Percentiles rank a stretch among this genome's conserved stretches.
These are phyloP conservation scores for Pelochelys cantorii DNA, from an alignment of 2,797 vertebrate species.

Conservation along the genomic window DNA sequence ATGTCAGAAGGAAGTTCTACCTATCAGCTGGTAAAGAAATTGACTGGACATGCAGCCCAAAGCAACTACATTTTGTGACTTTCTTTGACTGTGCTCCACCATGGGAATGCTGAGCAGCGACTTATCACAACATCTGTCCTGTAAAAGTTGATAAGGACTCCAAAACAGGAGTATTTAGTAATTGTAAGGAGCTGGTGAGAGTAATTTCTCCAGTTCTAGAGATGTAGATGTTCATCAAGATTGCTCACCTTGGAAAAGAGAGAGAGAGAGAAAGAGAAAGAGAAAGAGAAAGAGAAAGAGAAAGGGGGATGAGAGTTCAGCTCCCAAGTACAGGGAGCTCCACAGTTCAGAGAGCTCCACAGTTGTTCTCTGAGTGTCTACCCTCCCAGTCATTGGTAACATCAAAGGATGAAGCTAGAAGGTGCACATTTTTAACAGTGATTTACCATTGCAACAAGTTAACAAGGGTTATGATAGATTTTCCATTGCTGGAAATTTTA, in stretches of 20 bases:
- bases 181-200: neutral
- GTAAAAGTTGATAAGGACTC: rapidly evolving
- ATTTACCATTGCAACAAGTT: neutral
- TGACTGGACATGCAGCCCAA: neutral
- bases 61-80: neutral
- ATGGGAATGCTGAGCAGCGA: neutral
- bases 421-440: neutral
- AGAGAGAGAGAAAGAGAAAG: neutral
- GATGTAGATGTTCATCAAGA: neutral
- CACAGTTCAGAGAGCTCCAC: neutral
- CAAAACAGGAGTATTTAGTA: neutral
- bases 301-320: too few relatives aligned
- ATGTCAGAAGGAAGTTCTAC: neutral
- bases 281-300: too few relatives aligned
- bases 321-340: neutral
- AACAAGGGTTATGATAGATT: neutral
- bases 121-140: neutral
- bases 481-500: neutral
- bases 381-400: neutral
- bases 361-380: neutral
- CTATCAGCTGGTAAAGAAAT: neutral
- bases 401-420: neutral
- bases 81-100: neutral
- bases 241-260: neutral
- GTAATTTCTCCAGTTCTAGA: neutral